Percentiles rank a stretch among this genome's conserved stretches.
Evolutionary conservation across 2,113 vertebrate species (phyloP).

Genomic region (Indicator indicator): DNA sequence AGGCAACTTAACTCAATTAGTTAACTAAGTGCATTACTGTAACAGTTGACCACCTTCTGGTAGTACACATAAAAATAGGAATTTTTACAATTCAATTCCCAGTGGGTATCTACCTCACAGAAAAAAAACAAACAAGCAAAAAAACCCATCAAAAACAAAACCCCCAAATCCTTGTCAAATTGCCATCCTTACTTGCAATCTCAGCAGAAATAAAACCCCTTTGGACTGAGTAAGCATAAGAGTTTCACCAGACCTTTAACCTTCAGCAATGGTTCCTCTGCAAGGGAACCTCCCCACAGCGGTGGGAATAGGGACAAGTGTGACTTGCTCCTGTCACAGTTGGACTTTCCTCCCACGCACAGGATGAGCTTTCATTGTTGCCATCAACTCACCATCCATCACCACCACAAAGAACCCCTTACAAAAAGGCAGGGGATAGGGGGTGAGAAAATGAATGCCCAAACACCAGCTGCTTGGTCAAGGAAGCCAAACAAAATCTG

Average conservation of each 20-base stretch:
- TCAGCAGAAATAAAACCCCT: background rate
- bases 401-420: background rate
- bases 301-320: fast-evolving
- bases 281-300: background rate
- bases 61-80: background rate
- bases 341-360: fast-evolving
- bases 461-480: background rate
- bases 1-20: background rate
- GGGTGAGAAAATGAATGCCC: background rate
- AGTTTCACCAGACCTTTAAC: background rate
- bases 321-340: background rate
- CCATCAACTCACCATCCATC: background rate
- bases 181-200: background rate
- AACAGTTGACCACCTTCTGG: background rate
- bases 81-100: background rate
- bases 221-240: background rate
- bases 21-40: background rate
- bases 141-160: background rate
- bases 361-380: background rate
- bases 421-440: background rate
- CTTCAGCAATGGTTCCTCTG: background rate
- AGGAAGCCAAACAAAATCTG: background rate
- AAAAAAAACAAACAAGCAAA: background rate
- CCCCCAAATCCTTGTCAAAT: background rate
- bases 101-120: background rate